Base-by-base conservation (phyloP, 1,140 invertebrate genomes). In the Trachymyrmex septentrionalis region DNA sequence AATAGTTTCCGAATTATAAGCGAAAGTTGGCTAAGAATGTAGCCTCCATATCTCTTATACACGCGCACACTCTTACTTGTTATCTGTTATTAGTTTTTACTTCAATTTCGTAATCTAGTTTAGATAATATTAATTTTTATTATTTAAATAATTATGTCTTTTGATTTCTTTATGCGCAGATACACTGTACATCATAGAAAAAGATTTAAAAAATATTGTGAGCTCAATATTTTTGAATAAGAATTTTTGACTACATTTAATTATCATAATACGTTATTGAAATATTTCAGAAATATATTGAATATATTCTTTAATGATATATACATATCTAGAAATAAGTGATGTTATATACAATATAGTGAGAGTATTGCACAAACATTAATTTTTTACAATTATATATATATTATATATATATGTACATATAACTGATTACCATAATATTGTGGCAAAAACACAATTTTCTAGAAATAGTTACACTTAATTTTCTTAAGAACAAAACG, bases 231-330 rank as follows among this genome's bases (percentile, higher is more conserved):
- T 38, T 67, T 21, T 14, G 10, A 38, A 38, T 66, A 10, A 44
- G 34, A 38, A 67, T 44, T 44, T 21, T 67, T 4, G 10, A 38
- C 0, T 44, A 44, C 0, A 44, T 38, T 66, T n/a, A 38, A 38
- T 66, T 67, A 86, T 67, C 38, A 80, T 88, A 77, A 53, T 57
- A 59, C 9, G 24, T 38, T 55, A 55, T 59, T 63, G 19, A 55
- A 27, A 59, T 44, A 53, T 30, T 48, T 21, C 14, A 50, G 30
- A 69, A 67, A 71, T 44, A n/a, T 30, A 71, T 71, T 14, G 21
- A 16, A 55, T 38, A 57, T 57, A 19, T 27, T 55, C 21, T 12
- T 53, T 24, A 66, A 5, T 30, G 16, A 19, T 44, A 38, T 19
- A 24, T 9, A 59, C n/a, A 12, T 7, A 38, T 38, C 34, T 38